phyloP scores from a whole-genome alignment of 2,797 vertebrate species.

The Odontamblyopus lacepedii region DNA sequence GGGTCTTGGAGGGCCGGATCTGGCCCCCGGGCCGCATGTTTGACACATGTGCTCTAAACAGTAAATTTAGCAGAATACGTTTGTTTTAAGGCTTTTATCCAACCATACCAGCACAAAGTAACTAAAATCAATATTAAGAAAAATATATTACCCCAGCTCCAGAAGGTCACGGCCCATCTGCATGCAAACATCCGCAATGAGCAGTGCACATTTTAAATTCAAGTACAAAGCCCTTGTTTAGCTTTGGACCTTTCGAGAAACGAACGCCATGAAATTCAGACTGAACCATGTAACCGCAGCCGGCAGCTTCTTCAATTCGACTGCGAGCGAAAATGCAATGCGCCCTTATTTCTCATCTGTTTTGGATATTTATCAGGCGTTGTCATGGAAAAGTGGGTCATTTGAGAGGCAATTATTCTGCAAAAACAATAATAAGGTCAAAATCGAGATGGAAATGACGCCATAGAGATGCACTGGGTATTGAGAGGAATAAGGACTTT shows the following conservation, averaged over 20 bases:
- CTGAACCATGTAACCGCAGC: neutral
- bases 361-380: constrained; percentile 30
- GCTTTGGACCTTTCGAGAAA: neutral
- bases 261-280: neutral
- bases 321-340: neutral
- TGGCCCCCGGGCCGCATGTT: too few species aligned
- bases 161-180: too few species aligned
- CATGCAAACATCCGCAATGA: too few species aligned
- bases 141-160: too few species aligned
- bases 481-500: neutral
- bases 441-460: constrained; percentile 2
- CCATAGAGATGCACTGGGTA: neutral
- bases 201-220: too few species aligned
- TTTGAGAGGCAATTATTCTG: constrained; percentile 30
- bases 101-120: too few species aligned
- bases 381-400: constrained; percentile 12
- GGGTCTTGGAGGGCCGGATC: too few species aligned
- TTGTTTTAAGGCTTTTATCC: too few species aligned
- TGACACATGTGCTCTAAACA: too few species aligned
- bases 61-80: too few species aligned
- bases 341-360: constrained; percentile 1
- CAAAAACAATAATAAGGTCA: constrained; percentile 15
- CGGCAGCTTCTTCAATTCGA: neutral
- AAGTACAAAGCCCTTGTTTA: too few species aligned
- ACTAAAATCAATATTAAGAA: too few species aligned